Base-by-base conservation (phyloP, 2,113 vertebrate species). In the Apistogramma diplotaenia region DNA sequence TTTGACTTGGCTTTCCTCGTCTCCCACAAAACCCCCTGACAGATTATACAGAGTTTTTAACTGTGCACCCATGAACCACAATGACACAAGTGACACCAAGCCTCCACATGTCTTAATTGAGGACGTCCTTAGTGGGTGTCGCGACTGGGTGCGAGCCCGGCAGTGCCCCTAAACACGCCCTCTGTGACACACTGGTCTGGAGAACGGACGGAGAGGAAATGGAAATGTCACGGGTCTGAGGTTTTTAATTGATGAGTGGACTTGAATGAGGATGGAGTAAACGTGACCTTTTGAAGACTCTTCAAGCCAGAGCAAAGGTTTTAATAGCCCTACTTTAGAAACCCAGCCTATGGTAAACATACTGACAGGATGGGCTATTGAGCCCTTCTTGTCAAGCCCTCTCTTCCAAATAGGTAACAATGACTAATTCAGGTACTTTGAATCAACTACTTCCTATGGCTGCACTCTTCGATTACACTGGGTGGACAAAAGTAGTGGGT, bases 131-230 rank as follows among this genome's bases (percentile, higher is more conserved):
- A 85, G 54, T 79, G 85, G 82, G 51, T 78, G 70, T 65, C 16
- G 3, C 16, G 60, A n/a, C 51, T 23, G 27, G n/a, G 59, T 54
- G 51, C 3, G 2, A 75, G 74, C 57, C 53, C 9, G 3, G 53
- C 10, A 9, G 31, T 65, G 46, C 29, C 82, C 81, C n/a, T 7
- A 56, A 82, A 85, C 86, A 75, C 57, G 84, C 92, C 93, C 87
- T 89, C 57, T 29, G 81, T 87, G 92, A 91, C 89, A 90, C 71
- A 3, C 27, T 19, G 67, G 81, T 81, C 81, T 72, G 65, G 79
- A 82, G 72, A 84, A 83, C 82, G 81, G 74, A 85, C 21, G 1
- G 70, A 87, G 86, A 91, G 95, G 95, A 95, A 95, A 92, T 85
- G 78, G 72, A 62, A 49, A 85, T 88, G 93, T 93, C 92, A 92